phyloP scores from a whole-genome alignment of 2,113 vertebrate species.

The Todiramphus saurophagus region DNA sequence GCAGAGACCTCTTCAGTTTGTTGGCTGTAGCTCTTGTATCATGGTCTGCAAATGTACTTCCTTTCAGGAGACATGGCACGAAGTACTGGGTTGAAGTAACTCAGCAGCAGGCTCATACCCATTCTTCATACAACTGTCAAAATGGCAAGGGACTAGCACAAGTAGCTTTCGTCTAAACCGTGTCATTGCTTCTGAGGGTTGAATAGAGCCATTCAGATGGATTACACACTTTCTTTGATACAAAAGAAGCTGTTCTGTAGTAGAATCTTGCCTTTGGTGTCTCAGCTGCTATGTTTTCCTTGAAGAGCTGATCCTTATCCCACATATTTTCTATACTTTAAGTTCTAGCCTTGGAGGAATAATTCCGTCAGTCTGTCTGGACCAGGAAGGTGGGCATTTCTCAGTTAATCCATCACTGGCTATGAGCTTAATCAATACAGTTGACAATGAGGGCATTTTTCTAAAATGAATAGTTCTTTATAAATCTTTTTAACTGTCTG shows the following conservation, averaged over 20 bases:
- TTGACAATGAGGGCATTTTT: neutral
- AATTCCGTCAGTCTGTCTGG: neutral
- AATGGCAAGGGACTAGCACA: neutral
- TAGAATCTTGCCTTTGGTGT: neutral
- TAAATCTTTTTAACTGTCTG: neutral
- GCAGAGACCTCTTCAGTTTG: neutral
- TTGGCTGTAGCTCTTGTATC: neutral
- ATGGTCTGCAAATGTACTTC: neutral
- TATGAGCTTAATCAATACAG: neutral
- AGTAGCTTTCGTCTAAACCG: neutral
- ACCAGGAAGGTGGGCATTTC: neutral
- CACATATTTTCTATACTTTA: rapidly evolving
- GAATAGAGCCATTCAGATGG: neutral
- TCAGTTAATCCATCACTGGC: neutral
- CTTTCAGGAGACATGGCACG: neutral
- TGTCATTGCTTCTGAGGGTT: neutral
- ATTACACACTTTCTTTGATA: neutral
- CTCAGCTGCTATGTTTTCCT: neutral
- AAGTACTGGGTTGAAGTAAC: neutral
- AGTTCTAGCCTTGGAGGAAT: neutral
- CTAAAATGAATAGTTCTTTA: neutral
- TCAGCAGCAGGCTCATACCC: neutral
- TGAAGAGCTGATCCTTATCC: neutral
- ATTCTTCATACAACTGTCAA: neutral
- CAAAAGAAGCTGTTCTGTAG: neutral